Conservation (phyloP, 2,888 invertebrate species). For the Synanthedon tipuliformis region DNA sequence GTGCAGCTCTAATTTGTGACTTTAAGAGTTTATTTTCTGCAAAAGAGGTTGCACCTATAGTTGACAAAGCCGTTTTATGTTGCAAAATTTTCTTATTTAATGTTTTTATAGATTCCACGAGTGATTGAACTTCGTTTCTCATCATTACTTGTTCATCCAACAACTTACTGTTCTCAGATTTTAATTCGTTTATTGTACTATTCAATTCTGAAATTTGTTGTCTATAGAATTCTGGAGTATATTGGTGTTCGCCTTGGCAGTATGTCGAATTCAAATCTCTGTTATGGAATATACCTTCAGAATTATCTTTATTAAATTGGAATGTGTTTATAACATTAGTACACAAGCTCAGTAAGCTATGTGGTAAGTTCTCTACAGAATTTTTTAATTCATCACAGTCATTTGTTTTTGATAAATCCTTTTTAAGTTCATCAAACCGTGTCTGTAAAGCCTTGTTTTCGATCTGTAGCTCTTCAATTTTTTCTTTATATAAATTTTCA, state of each 20-base stretch:
- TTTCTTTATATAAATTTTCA: not conserved
- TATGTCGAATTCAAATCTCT: conserved; percentile 7
- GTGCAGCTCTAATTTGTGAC: conserved; percentile 47
- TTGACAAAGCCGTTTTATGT: conserved; percentile 52
- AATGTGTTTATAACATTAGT: not conserved
- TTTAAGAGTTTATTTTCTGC: conserved; percentile 54
- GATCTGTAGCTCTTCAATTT: not conserved
- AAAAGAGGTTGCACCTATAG: conserved; percentile 53
- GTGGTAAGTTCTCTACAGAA: too few species aligned
- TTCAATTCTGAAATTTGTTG: conserved; percentile 29
- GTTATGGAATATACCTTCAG: conserved; percentile 19
- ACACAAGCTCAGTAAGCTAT: too few species aligned
- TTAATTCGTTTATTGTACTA: conserved; percentile 20
- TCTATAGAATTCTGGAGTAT: not conserved
- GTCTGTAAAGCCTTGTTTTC: not conserved
- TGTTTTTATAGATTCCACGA: conserved; percentile 37
- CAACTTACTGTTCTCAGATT: conserved; percentile 27
- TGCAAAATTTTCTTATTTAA: conserved; percentile 48
- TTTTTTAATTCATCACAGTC: too few species aligned
- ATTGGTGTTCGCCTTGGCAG: too few species aligned
- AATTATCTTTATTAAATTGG: conserved; percentile 17
- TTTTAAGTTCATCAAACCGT: too few species aligned
- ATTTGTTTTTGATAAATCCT: too few species aligned
- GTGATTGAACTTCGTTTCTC: conserved; percentile 34
- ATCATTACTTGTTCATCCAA: conserved; percentile 35